Evolutionary conservation across 2,797 vertebrate species (phyloP), one percentile per base, ranked within the genome.

Genomic region (Gallinago stenura): DNA sequence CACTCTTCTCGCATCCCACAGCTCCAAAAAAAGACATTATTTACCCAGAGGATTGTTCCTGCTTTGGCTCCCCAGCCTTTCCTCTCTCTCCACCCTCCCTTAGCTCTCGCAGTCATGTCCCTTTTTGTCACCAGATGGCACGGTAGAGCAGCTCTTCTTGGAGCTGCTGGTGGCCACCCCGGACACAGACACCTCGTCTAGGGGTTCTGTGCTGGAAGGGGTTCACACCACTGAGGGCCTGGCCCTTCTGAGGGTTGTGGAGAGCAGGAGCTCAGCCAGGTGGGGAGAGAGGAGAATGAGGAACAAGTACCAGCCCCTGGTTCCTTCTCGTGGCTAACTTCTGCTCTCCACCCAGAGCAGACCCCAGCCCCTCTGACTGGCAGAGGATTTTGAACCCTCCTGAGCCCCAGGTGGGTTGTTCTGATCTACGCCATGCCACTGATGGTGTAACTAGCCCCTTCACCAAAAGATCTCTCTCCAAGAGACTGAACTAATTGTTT

Each of bases 91-190:
- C 7, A 5, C 2, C 6, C 5, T 30, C n/a, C 43, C 6, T 6
- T 4, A 39, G n/a, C 0, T 2, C 9, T 24, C 1, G 0, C 39
- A 81, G 50, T 19, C 26, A 0, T 7, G 48, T 89, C 43, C 21
- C 45, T 50, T 56, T 35, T 14, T 66, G 89, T 93, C 91, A 89
- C 65, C 73, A 86, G 56, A 58, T 77, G 89, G 75, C 87, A 87
- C 1, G 4, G 57, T 5, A 10, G 62, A 90, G 86, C 71, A 72
- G 83, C 64, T 26, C 45, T 11, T 35, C 76, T 31, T 8, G 50
- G 50, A 48, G 62, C 33, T 76, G 7, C 62, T 39, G 83, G 15
- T 21, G 64, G 46, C 56, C 69, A 6, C 15, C 12, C 0, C 3
- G 51, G 33, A 4, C 70, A 10, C 1, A 0, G 41, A 4, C 41